phyloP scores from a whole-genome alignment of 2,113 vertebrate species.

The Amblyornis subalaris region DNA sequence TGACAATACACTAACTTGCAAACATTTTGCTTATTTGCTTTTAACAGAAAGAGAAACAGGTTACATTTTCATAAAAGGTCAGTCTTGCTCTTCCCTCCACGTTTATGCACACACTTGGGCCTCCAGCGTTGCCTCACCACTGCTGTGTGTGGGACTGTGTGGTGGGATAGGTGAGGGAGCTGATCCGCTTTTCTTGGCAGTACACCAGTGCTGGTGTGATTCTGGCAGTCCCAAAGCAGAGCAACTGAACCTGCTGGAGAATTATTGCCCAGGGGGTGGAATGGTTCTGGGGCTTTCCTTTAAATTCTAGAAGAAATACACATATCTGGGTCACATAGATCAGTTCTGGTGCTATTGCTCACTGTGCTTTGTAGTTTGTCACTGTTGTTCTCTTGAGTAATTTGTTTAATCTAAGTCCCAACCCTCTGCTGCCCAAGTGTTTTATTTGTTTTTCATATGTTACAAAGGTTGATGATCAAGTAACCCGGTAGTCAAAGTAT shows the following conservation, averaged over 20 bases:
- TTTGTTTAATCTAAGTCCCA: background rate
- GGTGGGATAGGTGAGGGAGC: background rate
- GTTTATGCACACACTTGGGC: background rate
- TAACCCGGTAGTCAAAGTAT: background rate
- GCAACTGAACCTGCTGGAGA: background rate
- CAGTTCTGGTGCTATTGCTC: background rate
- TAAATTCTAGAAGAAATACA: background rate
- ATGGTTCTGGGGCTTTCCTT: background rate
- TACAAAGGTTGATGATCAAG: constrained; percentile 60
- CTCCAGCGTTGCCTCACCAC: background rate
- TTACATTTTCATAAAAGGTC: background rate
- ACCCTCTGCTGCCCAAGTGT: background rate
- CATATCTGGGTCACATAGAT: background rate
- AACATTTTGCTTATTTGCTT: background rate
- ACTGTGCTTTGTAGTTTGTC: background rate
- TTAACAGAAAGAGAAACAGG: background rate
- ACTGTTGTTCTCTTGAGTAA: background rate
- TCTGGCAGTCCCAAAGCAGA: background rate
- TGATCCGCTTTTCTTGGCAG: background rate
- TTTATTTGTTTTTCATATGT: background rate
- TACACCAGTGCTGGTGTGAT: background rate
- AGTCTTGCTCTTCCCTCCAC: background rate
- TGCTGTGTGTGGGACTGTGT: background rate
- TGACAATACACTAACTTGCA: background rate
- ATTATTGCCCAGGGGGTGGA: rapidly evolving